Base-by-base conservation (phyloP, 1,140 invertebrate species). In the Stegodyphus dumicola region DNA sequence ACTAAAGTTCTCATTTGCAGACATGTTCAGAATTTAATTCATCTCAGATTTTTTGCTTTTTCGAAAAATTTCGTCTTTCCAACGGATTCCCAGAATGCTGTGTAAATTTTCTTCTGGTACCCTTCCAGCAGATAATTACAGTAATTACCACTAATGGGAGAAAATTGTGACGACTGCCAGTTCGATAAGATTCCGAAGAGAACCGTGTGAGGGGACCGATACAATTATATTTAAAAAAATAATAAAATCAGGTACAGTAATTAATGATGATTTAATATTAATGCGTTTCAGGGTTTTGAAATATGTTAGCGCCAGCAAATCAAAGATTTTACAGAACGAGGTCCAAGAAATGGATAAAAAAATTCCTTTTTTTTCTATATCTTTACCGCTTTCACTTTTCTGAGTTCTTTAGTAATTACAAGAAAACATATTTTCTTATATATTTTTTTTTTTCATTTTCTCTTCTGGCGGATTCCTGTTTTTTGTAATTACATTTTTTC, bases 221-320 rank as follows among this genome's bases (percentile, higher is more conserved):
- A 81, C 78, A 81, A 81, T 81, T 73, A 81, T 52, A 52, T 73
- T 81, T 11, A 74, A 74, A 81, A 81, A 81, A 81, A 81, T 81
- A 81, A 81, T 79, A 70, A 73, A 73, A 81, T 65, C 78, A 81
- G 67, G 67, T 81, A 49, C 67, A 81, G 67, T 81, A 81, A 81
- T 81, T 81, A 81, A 81, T 81, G 78, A 81, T 81, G 78, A 81
- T 81, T 81, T 81, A 81, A 81, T 81, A 81, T 81, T 81, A 81
- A 81, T 81, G 78, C 15, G 53, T 73, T 73, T 65, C 53, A 79
- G 69, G 78, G 73, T 33, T 73, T 81, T 81, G 67, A 81, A 81
- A 81, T 81, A 81, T 81, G 78, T 73, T 64, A 18, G 54, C n/a
- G 56, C 78, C 69, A 81, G 78, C 64, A 81, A 81, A 81, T 81